These are phyloP conservation scores for Rhinogobio ventralis DNA, from an alignment of 2,797 vertebrate genomes.

Conservation along the genomic window DNA sequence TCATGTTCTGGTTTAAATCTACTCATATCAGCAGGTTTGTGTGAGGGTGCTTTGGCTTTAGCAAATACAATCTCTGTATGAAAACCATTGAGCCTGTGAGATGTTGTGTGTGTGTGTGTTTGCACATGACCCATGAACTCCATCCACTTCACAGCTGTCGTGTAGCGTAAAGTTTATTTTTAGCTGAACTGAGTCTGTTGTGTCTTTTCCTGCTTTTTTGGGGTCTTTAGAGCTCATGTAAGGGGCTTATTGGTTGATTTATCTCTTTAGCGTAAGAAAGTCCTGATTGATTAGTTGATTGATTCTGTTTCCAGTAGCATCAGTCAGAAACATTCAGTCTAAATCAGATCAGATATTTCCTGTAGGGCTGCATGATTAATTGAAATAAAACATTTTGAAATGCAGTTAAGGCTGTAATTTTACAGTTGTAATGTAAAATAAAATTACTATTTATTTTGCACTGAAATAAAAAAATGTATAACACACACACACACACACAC, in stretches of 20 bases:
- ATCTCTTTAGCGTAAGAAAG: neutral
- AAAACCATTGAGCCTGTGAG: neutral
- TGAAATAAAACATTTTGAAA: neutral
- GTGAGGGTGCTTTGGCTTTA: neutral
- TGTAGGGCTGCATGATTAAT: neutral
- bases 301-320: neutral
- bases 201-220: constrained; percentile 5
- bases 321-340: neutral
- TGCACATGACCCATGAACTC: constrained; percentile 22
- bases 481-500: too few relatives aligned
- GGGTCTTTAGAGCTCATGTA: neutral
- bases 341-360: neutral
- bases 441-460: too few relatives aligned
- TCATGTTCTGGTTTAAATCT: neutral
- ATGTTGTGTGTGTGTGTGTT: neutral
- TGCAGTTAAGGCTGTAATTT: neutral
- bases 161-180: constrained; percentile 56
- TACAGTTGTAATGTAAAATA: neutral
- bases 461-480: too few relatives aligned
- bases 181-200: constrained; percentile 52
- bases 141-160: constrained; percentile 52
- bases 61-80: neutral
- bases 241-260: neutral
- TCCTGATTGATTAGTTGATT: neutral
- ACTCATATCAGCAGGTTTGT: neutral